phyloP scores from a whole-genome alignment of 2,797 vertebrate species.

The Podarcis lilfordi region DNA sequence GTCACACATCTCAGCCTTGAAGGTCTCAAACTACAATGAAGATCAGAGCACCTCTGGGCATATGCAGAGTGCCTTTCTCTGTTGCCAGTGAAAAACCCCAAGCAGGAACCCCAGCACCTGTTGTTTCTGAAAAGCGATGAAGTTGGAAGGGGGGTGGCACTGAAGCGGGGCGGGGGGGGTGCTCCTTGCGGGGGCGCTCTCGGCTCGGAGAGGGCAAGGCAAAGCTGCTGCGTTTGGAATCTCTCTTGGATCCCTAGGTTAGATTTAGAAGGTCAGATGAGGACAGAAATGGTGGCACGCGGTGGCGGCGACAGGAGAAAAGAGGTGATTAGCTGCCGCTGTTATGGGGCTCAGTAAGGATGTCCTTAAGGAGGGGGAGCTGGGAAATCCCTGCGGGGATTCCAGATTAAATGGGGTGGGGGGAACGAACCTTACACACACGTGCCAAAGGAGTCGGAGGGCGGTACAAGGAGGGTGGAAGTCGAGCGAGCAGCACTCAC shows the following conservation, averaged over 20 bases:
- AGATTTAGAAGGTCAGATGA: constrained; percentile 35
- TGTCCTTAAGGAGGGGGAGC: background rate
- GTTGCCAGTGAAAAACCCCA: background rate
- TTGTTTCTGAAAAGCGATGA: background rate
- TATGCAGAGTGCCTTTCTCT: background rate
- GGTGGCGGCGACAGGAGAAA: background rate
- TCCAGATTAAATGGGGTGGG: background rate
- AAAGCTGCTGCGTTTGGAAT: background rate
- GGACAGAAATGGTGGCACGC: background rate
- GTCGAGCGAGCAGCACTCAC: constrained; percentile 49
- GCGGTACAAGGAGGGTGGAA: background rate
- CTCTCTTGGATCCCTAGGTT: background rate
- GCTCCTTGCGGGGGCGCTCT: background rate
- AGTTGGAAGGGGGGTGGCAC: background rate
- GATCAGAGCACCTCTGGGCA: background rate
- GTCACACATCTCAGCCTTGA: background rate
- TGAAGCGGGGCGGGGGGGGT: background rate
- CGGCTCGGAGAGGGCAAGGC: background rate
- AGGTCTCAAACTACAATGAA: background rate
- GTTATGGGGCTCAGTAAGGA: background rate
- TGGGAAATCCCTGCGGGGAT: background rate
- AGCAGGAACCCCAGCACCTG: background rate
- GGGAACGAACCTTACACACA: background rate
- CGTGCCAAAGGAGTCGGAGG: background rate
- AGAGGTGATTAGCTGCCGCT: background rate